Evolutionary conservation across 1,140 invertebrate species (phyloP), one percentile per base, ranked within the genome.

Genomic region (Bombus breviceps): DNA sequence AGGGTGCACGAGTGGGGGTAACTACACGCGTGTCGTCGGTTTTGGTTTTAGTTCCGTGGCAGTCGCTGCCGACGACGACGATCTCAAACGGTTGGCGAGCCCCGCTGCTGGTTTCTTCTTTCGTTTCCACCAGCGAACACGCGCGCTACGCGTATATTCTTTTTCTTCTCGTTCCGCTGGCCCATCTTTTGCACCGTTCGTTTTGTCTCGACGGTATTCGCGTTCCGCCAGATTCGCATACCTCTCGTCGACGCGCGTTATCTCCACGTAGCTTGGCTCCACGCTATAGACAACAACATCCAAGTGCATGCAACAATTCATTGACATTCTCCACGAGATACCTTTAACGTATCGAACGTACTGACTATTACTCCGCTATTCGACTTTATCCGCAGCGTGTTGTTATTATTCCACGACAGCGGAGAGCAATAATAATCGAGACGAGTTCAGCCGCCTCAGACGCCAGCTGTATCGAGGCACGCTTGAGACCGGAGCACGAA

Each of bases 41-140:
- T 92, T 92, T 92, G 88, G 91, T 93, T 93, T 92, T 93, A 93
- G 92, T 93, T 91, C 88, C 85, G 91, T 89, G 92, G 86, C 92
- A 92, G 92, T 92, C 92, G 86, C 83, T 89, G 86, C 78, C 81
- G 89, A 78, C 87, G 89, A 88, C 89, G 75, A 72, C 64, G n/a
- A 87, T 83, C 83, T 81, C 88, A 72, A 86, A 64, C 43, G 53
- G 43, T 78, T 69, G 15, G 59, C 34, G 64, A 34, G 25, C 39
- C 53, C 34, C 66, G 57, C 47, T 69, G 32, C 34, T 39, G 72
- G 34, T 37, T 53, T 69, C 37, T 64, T 28, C 37, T 43, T 9
- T 3, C 25, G 47, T 22, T 18, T 22, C n/a, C 1, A 32, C 64
- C 15, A 25, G 13, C 18, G 8, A 37, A 28, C 37, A 66, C 66